Evolutionary conservation across 2,113 vertebrate genomes (phyloP), one percentile per base, ranked within the genome.

Genomic region (Lota lota): DNA sequence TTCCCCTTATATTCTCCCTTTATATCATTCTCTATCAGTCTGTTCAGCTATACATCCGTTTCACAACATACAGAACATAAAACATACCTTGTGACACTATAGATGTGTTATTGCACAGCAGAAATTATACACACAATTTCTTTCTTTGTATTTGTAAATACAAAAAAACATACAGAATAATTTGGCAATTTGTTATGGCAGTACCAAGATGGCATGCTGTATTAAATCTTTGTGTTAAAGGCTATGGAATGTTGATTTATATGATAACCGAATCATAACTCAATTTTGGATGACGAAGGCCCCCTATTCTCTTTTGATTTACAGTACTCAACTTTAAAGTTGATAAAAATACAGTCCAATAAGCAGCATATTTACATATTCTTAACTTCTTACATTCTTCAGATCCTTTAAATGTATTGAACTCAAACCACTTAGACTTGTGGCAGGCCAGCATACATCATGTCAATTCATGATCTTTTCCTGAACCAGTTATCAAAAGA

Each of bases 101-200:
- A 78, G 60, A 79, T n/a, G 59, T 56, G 68, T 81, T 88, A 89
- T 88, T 87, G 83, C 85, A 87, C 80, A 69, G 76, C 24, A 67
- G 74, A 76, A 70, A 75, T 64, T 66, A 80, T 75, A 64, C 53
- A 59, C 75, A 65, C 36, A 61, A 69, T 47, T 47, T 47, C 10
- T 11, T 77, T 67, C 57, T 61, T 79, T 51, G 59, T 28, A 72
- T 62, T 71, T 21, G 61, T 68, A 54, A 79, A 70, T 70, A 70
- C 66, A 54, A 78, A 70, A 63, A 12, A 19, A 65, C 66, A 56
- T n/a, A 3, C 1, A 76, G 62, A 76, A 73, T 33, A 47, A 28
- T 74, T 69, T 59, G 17, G 64, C 63, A 36, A 22, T 78, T 63
- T 54, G 19, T 75, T 19, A 81, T 50, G 19, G 64, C 22, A 63